Percentiles rank a stretch among this genome's conserved stretches.
phyloP scores from a whole-genome alignment of 2,797 vertebrate species.

The Natrix natrix region DNA sequence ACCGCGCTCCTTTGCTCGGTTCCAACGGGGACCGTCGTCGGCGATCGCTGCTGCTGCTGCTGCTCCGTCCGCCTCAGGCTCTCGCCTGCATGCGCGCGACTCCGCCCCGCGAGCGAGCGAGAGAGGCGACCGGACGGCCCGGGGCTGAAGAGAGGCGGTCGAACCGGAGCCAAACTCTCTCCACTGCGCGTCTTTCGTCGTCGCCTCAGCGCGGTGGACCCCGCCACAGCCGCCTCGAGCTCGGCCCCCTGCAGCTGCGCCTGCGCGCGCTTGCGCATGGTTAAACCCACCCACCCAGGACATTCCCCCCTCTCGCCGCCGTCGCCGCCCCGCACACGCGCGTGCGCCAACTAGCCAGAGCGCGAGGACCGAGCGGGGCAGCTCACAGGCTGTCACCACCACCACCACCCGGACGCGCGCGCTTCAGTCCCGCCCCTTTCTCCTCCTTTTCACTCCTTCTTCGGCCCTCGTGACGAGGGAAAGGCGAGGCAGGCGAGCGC shows the following conservation, averaged over 20 bases:
- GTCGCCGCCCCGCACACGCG: not conserved
- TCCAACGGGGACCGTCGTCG: not conserved
- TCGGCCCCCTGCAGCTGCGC: not conserved
- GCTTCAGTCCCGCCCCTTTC: slow-evolving; percentile 19
- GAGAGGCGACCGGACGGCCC: not conserved
- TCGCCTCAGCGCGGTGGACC: slow-evolving; percentile 15
- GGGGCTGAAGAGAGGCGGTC: not conserved
- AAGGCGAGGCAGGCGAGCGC: not conserved
- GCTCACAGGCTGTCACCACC: not conserved
- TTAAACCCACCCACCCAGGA: not conserved
- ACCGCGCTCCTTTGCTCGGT: not conserved
- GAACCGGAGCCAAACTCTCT: slow-evolving; percentile 11
- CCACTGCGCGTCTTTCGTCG: not conserved
- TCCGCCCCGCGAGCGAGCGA: not conserved
- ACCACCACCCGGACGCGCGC: not conserved
- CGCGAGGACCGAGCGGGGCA: not conserved
- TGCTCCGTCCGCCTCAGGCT: not conserved
- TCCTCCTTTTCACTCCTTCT: not conserved
- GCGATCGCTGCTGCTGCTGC: slow-evolving; percentile 8
- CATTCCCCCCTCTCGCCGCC: too few relatives aligned
- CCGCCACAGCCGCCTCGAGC: not conserved
- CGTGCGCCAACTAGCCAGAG: not conserved
- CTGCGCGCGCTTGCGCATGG: not conserved
- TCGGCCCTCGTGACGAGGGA: not conserved
- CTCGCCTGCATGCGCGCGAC: not conserved